phyloP scores from a whole-genome alignment of 2,797 vertebrate genomes.

The Sphaeramia orbicularis region DNA sequence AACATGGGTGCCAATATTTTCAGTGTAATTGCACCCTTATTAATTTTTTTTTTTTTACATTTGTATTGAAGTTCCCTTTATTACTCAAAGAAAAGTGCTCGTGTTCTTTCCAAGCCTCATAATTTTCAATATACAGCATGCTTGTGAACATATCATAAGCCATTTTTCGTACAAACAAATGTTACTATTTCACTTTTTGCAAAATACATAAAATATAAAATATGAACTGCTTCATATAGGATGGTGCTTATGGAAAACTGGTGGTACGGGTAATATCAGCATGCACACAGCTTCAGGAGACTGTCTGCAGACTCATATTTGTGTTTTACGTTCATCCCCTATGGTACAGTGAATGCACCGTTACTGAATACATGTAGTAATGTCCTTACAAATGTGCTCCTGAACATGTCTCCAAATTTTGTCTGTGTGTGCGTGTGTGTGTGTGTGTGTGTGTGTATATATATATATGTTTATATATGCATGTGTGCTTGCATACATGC shows the following conservation, averaged over 20 bases:
- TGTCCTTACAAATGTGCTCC: constrained; percentile 13
- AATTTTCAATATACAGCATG: constrained; percentile 2
- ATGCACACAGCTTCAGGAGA: too few species aligned
- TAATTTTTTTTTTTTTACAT: too few species aligned
- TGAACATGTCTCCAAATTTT: constrained; percentile 19
- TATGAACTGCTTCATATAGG: constrained; percentile 27
- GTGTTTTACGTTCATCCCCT: too few species aligned
- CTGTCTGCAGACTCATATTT: too few species aligned
- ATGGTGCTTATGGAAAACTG: constrained; percentile 3
- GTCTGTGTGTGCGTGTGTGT: too few species aligned
- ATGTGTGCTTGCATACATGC: constrained; percentile 1
- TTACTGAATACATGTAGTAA: constrained; percentile 2
- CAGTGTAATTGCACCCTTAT: not conserved
- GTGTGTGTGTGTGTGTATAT: too few species aligned
- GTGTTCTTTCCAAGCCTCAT: too few species aligned
- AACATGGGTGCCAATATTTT: not conserved
- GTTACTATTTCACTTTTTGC: constrained; percentile 3
- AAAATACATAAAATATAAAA: constrained; percentile 19
- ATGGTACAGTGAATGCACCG: not conserved
- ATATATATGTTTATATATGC: constrained; percentile 16
- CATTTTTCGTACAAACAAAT: not conserved
- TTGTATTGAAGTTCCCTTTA: too few species aligned
- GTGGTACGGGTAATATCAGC: not conserved
- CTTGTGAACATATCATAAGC: not conserved
- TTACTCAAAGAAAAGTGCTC: not conserved